These are phyloP conservation scores for Poecile montanus DNA, from an alignment of 2,797 vertebrate species.

Conservation along the genomic window DNA sequence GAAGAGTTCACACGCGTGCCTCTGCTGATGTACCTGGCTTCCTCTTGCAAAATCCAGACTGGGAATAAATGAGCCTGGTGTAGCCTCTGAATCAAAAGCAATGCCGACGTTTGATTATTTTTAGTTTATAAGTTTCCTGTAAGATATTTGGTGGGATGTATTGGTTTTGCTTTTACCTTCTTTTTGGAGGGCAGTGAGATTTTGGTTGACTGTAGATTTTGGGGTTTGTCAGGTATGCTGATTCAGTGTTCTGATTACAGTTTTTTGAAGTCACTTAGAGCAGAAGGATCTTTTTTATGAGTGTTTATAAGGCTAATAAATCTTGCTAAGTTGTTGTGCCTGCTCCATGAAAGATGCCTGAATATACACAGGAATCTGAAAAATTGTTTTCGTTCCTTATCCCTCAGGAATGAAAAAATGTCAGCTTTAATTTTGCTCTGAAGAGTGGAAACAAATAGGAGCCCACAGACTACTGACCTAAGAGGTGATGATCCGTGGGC, in stretches of 20 bases:
- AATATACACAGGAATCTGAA: background rate
- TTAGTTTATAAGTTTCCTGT: background rate
- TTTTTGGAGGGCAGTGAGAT: background rate
- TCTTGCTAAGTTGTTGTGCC: rapidly evolving
- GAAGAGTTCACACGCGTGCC: background rate
- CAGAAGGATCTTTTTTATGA: background rate
- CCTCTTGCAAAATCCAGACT: background rate
- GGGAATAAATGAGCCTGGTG: background rate
- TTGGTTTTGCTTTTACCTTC: background rate
- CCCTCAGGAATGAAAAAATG: background rate
- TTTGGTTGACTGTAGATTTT: background rate
- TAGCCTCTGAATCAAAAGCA: background rate
- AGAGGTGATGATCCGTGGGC: background rate
- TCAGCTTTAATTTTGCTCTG: background rate
- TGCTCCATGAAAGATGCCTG: background rate
- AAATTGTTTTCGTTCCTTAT: background rate
- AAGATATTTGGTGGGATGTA: background rate
- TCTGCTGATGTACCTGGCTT: background rate
- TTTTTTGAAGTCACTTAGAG: background rate
- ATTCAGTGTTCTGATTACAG: background rate
- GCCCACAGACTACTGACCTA: background rate
- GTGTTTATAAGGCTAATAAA: background rate
- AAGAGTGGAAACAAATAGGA: background rate
- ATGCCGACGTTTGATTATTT: background rate
- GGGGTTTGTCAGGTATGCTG: background rate